Conservation (phyloP, 2,113 vertebrate species). For the Cheilinus undulatus region DNA sequence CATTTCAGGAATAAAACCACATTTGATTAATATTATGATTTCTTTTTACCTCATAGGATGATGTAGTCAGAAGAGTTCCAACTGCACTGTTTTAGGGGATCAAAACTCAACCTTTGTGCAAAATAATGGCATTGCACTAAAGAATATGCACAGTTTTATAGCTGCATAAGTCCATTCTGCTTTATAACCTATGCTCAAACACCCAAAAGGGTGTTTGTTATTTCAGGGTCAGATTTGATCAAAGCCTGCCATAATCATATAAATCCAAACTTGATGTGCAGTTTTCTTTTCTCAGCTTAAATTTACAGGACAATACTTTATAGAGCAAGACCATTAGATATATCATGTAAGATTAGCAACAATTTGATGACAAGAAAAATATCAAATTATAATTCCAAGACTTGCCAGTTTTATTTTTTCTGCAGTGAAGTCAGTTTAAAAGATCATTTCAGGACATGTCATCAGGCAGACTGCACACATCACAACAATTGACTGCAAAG, state of each 20-base stretch:
- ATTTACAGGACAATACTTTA: neutral
- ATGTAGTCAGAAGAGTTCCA: slow-evolving; percentile 6
- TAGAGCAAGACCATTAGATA: too few species aligned
- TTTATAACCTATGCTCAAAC: neutral
- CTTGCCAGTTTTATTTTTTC: neutral
- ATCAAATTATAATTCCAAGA: neutral
- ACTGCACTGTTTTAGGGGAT: neutral
- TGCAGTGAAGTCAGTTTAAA: neutral
- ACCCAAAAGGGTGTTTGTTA: neutral
- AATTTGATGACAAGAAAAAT: neutral
- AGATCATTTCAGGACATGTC: slow-evolving; percentile 22
- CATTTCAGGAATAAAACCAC: slow-evolving; percentile 50
- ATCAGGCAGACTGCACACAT: slow-evolving; percentile 32
- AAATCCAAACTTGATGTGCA: neutral
- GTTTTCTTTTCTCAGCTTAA: neutral
- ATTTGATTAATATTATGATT: slow-evolving; percentile 49
- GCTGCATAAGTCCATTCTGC: neutral
- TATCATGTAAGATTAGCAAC: too few species aligned
- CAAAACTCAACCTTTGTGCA: neutral
- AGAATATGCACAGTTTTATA: neutral
- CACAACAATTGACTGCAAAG: slow-evolving; percentile 40
- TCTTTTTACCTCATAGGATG: slow-evolving; percentile 18
- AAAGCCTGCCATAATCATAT: neutral
- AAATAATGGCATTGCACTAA: neutral
- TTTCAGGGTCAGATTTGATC: neutral